Evolutionary conservation across 2,113 vertebrate species (phyloP), one percentile per base, ranked within the genome.

Genomic region (Onychostoma macrolepis): DNA sequence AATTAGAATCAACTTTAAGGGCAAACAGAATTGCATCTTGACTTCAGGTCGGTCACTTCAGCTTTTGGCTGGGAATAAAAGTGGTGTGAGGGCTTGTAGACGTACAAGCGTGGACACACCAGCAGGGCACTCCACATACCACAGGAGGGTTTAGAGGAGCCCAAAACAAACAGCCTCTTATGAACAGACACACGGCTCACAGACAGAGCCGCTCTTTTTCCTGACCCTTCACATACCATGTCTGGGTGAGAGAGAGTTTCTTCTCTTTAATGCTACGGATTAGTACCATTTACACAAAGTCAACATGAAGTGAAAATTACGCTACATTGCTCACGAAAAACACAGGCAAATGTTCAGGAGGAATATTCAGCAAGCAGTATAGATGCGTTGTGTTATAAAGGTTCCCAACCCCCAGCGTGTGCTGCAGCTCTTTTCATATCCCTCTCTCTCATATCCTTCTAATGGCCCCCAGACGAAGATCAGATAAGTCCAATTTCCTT

Each of bases 81-180:
- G 38, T 26, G 2, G 24, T 7, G 38, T 30, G 72, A 77, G 74
- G 0, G 74, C 13, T 48, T 48, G 45, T 28, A 53, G 45, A 30
- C 43, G 1, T 50, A 33, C 26, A 13, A 77, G 7, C 6, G 5
- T 28, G 26, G 75, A 72, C 69, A 41, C 21, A 72, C 36, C 69
- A 72, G 26, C 76, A 50, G 76, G 45, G 26, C 76, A 78, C 45
- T 78, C 19, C 13, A 33, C 48, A 78, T 53, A 78, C 76, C 76
- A 53, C 48, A 78, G 76, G 15, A 58, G 48, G 71, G 58, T 87
- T 82, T 74, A 45, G 61, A 86, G 53, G 77, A 84, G 65, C 36
- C 26, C 84, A 79, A 83, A 86, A 90, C 87, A 91, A 86, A 88
- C 87, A 89, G 53, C 43, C 69, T 84, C 90, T 80, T 87, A 50